These are phyloP conservation scores for Steinernema scapterisci DNA, from an alignment of 2,888 invertebrate genomes.

Conservation along the genomic window DNA sequence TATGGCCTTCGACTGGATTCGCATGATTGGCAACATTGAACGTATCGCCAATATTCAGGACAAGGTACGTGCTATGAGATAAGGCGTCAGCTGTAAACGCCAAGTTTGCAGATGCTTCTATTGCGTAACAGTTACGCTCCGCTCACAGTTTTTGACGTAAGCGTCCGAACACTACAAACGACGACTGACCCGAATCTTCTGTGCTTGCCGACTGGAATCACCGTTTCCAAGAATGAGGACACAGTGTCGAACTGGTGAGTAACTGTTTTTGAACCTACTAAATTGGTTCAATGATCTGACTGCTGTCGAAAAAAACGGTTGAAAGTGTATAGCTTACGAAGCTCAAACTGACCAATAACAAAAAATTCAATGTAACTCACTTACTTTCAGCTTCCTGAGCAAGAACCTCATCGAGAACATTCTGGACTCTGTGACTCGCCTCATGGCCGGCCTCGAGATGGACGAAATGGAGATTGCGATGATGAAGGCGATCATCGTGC, in stretches of 20 bases:
- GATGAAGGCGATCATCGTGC: conserved; percentile 53
- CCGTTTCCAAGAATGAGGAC: conserved; percentile 45
- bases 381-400: conserved; percentile 53
- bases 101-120: conserved; percentile 43
- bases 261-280: not conserved
- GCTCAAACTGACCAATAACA: too few species aligned
- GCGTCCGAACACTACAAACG: conserved; percentile 36
- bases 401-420: conserved; percentile 52
- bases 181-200: conserved; percentile 46
- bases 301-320: too few species aligned
- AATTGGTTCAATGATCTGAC: too few species aligned
- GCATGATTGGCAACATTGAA: conserved; percentile 51
- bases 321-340: too few species aligned
- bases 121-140: conserved; percentile 53
- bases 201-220: conserved; percentile 50
- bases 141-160: conserved; percentile 56
- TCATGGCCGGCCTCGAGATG: conserved; percentile 50
- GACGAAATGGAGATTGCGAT: conserved; percentile 53
- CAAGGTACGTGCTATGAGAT: conserved; percentile 28
- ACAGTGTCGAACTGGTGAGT: conserved; percentile 12
- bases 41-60: conserved; percentile 35
- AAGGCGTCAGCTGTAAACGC: not conserved
- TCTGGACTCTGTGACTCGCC: conserved; percentile 48
- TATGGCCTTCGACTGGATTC: conserved; percentile 55
- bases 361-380: too few species aligned